Evolutionary conservation across 2,113 vertebrate genomes (phyloP).

Genomic region (Sphaerodactylus townsendi): DNA sequence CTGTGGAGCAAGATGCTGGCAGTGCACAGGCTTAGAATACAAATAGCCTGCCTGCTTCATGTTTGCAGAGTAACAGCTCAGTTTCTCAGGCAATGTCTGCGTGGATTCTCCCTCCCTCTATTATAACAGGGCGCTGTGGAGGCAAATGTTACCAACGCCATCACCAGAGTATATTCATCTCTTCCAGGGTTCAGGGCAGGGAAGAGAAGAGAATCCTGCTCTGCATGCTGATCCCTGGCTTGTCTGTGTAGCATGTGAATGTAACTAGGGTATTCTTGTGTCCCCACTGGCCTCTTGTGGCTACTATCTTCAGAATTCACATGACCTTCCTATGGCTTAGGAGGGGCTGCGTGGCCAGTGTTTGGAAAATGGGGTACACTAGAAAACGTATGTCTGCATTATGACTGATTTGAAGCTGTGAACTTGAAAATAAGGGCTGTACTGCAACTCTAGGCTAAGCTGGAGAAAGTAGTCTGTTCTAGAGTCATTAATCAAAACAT

Average conservation of each 20-base stretch:
- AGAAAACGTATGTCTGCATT: not conserved
- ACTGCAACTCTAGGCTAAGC: not conserved
- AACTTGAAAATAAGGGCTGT: not conserved
- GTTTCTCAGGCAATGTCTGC: not conserved
- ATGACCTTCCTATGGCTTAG: not conserved
- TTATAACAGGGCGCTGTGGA: not conserved
- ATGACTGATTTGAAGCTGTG: not conserved
- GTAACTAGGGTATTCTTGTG: not conserved
- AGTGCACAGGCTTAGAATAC: constrained; percentile 2
- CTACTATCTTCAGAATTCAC: not conserved
- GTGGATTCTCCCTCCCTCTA: not conserved
- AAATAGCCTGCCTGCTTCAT: constrained; percentile 8
- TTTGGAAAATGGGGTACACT: not conserved
- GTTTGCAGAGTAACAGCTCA: constrained; percentile 15
- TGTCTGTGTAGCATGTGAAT: not conserved
- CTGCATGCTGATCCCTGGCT: not conserved
- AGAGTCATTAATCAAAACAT: not conserved
- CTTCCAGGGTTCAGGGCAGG: not conserved
- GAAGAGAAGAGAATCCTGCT: not conserved
- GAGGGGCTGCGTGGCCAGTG: not conserved
- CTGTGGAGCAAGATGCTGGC: not conserved
- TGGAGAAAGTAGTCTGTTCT: not conserved
- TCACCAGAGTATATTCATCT: not conserved
- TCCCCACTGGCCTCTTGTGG: not conserved
- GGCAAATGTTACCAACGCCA: not conserved